Percentiles rank a stretch among this genome's conserved stretches.
Conservation (phyloP, 2,888 invertebrate genomes). For the Drosophila austrosaltans region DNA sequence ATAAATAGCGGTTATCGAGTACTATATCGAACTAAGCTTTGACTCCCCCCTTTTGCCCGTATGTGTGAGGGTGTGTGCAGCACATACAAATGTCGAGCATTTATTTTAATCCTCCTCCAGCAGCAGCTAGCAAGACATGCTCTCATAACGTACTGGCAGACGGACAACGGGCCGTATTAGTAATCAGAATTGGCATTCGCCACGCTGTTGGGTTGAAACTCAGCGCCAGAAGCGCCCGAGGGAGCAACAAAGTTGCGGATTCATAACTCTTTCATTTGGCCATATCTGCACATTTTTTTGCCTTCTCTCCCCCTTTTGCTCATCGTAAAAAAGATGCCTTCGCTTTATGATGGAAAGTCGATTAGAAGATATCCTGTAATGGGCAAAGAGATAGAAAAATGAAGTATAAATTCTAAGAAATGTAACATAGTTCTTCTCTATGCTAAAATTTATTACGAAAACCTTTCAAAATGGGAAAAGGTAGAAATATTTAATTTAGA, state of each 20-base stretch:
- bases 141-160: conserved; percentile 17
- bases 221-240: conserved; percentile 55
- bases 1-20: conserved; percentile 72
- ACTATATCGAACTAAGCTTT: conserved; percentile 36
- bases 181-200: conserved; percentile 73
- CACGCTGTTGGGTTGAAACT: conserved; percentile 16
- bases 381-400: neutral
- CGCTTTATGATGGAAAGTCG: neutral
- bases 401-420: no score
- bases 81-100: conserved; percentile 73
- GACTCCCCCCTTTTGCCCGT: conserved; percentile 10
- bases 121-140: conserved; percentile 10
- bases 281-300: conserved; percentile 67
- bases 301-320: conserved; percentile 14
- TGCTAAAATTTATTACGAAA: no score
- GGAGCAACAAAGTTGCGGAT: conserved; percentile 76
- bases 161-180: conserved; percentile 65
- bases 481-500: no score
- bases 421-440: no score
- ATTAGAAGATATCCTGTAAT: neutral
- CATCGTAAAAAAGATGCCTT: conserved; percentile 59
- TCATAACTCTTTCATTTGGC: conserved; percentile 78
- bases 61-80: conserved; percentile 66
- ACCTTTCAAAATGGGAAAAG: no score
- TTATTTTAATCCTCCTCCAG: conserved; percentile 69